Conservation (phyloP, 53 echinoderm and acorn worm genomes). For the Arbacia lixula region DNA sequence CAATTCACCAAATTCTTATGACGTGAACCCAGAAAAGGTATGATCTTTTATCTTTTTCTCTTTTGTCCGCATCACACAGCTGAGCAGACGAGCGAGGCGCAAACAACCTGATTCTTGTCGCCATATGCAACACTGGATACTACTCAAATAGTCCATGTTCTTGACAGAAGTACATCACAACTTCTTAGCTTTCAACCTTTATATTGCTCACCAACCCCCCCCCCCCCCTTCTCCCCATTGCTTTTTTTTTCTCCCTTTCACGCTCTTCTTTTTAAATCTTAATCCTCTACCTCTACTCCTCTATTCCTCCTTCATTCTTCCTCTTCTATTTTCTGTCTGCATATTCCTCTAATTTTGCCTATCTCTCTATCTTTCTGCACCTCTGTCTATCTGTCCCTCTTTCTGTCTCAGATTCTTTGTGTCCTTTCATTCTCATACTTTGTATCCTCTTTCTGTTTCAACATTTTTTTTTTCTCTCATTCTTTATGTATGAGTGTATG, state of each 20-base stretch:
- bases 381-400: background rate
- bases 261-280: no score
- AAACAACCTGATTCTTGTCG: background rate
- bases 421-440: background rate
- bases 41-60: no score
- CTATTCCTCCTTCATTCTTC: background rate
- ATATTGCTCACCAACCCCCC: background rate
- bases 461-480: no score
- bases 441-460: background rate
- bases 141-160: constrained; percentile 17
- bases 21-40: no score
- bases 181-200: background rate
- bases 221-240: background rate
- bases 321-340: background rate
- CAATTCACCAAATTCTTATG: no score
- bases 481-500: no score
- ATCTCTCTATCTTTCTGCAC: background rate
- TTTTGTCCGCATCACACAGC: no score
- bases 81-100: constrained; percentile 9
- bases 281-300: background rate
- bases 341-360: background rate
- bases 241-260: background rate
- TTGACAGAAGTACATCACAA: background rate
- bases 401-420: background rate
- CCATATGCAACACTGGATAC: constrained; percentile 38